These are phyloP conservation scores for Coccyzus lansbergi DNA, from an alignment of 2,797 vertebrate species.

Conservation along the genomic window DNA sequence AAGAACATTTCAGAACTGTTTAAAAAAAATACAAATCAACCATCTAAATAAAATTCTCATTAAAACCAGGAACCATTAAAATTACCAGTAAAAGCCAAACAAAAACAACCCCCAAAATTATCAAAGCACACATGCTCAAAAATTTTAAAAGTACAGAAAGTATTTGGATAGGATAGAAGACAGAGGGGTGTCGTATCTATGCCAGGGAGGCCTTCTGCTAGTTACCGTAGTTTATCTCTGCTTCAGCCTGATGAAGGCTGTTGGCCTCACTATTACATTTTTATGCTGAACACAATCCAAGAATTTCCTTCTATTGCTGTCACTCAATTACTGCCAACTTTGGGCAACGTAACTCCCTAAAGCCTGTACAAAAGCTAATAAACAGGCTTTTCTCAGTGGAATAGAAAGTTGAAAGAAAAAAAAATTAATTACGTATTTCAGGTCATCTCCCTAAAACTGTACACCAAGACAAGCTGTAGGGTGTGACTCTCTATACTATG, in stretches of 20 bases:
- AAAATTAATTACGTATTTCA: neutral
- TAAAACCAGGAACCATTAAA: neutral
- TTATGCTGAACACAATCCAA: conserved; percentile 19
- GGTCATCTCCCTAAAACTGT: neutral
- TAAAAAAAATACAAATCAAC: neutral
- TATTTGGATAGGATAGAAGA: neutral
- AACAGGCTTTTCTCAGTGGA: neutral
- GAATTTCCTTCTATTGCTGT: neutral
- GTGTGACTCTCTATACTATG: neutral
- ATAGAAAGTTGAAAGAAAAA: neutral
- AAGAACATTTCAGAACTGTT: neutral
- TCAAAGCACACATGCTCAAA: neutral
- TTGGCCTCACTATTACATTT: neutral
- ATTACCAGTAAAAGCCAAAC: neutral
- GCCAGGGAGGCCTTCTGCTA: conserved; percentile 26
- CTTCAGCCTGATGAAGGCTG: conserved; percentile 36
- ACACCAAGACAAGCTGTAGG: neutral
- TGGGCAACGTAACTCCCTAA: neutral
- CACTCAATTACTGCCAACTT: neutral
- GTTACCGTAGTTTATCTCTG: neutral
- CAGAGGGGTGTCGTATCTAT: neutral
- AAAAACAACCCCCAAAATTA: neutral
- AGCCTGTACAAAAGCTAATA: neutral
- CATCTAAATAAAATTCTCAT: neutral
- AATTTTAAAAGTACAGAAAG: neutral